These are phyloP conservation scores for Drosophila yooni DNA, from an alignment of 2,888 invertebrate genomes.

Conservation along the genomic window DNA sequence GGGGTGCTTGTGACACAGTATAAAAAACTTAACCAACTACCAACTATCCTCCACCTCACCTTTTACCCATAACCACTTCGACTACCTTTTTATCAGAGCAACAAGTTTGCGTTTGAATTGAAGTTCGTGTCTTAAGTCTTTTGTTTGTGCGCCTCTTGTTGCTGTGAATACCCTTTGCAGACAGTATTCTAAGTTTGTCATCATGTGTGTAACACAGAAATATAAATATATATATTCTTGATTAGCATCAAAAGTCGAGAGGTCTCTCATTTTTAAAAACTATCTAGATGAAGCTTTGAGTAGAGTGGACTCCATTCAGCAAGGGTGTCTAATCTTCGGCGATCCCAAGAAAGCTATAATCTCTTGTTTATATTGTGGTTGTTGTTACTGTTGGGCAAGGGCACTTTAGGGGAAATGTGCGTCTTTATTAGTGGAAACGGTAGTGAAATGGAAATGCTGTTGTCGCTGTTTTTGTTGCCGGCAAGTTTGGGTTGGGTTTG, in stretches of 20 bases:
- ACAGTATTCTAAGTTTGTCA: not conserved
- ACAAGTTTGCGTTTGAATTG: slow-evolving; percentile 18
- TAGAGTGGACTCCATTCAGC: not conserved
- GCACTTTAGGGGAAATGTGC: slow-evolving; percentile 34
- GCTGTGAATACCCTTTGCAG: not conserved
- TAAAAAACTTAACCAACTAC: slow-evolving; percentile 27
- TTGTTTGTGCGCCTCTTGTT: slow-evolving; percentile 36
- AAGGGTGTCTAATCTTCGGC: not conserved
- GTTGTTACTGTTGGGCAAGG: slow-evolving; percentile 10
- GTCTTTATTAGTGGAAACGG: slow-evolving; percentile 42
- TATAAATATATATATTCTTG: not conserved
- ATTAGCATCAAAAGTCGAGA: not conserved
- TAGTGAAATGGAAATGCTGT: slow-evolving; percentile 40
- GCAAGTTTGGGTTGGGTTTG: slow-evolving; percentile 1
- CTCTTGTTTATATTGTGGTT: slow-evolving; percentile 3
- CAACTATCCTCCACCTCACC: not conserved
- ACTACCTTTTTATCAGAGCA: slow-evolving; percentile 3
- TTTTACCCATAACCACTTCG: not conserved
- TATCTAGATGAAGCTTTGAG: not conserved
- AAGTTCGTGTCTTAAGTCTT: slow-evolving; percentile 68
- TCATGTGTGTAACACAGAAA: too few relatives aligned
- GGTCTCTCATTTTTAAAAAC: not conserved
- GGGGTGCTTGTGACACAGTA: not conserved
- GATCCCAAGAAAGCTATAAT: not conserved
- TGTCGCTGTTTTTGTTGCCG: slow-evolving; percentile 10